Percentiles rank a stretch among this genome's conserved stretches.
These are phyloP conservation scores for Okapia johnstoni DNA, from an alignment of 2,113 vertebrate species.

Conservation along the genomic window DNA sequence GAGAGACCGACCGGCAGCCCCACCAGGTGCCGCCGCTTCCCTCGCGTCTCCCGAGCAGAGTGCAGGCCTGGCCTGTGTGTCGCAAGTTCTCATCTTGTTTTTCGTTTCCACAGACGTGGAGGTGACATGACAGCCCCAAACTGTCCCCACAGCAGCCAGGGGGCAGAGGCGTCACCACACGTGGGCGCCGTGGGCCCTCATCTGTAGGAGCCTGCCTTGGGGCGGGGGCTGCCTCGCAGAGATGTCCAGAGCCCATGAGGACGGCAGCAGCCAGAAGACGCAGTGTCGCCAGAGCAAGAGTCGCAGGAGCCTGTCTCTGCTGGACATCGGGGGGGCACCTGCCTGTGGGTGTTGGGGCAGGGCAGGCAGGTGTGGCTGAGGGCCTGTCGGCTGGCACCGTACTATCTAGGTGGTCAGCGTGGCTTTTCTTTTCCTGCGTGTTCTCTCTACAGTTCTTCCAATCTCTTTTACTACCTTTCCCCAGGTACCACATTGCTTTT, in stretches of 20 bases:
- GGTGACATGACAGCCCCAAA: neutral
- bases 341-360: neutral
- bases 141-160: neutral
- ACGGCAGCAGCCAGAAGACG: neutral
- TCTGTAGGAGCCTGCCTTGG: neutral
- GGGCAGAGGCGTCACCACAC: neutral
- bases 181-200: neutral
- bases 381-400: rapidly evolving
- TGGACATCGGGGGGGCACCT: neutral
- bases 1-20: neutral
- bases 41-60: rapidly evolving
- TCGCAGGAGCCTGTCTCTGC: neutral
- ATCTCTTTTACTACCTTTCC: neutral
- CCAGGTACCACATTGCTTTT: neutral
- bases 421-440: rapidly evolving
- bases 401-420: neutral
- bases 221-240: neutral
- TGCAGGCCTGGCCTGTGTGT: neutral
- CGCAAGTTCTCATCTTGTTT: rapidly evolving
- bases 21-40: rapidly evolving
- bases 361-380: neutral
- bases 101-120: rapidly evolving
- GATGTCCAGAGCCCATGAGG: neutral
- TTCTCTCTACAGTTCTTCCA: neutral
- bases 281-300: neutral